phyloP scores from a whole-genome alignment of 2,797 vertebrate species.

The Onychomys torridus region DNA sequence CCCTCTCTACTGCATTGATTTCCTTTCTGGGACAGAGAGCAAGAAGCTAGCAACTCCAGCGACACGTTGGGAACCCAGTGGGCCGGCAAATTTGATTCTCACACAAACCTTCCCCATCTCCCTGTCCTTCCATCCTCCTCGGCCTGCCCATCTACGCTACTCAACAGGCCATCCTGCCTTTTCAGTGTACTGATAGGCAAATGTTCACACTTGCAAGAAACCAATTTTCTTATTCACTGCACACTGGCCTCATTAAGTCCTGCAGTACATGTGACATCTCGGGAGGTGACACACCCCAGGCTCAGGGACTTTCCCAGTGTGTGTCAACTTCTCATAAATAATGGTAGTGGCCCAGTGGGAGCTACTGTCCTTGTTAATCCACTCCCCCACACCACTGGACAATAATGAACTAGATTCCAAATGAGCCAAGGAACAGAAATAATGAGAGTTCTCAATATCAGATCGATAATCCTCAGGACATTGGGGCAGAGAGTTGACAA shows the following conservation, averaged over 20 bases:
- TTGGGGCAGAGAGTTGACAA: neutral
- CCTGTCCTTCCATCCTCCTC: neutral
- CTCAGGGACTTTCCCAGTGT: neutral
- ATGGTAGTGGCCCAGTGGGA: neutral
- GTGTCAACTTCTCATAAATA: neutral
- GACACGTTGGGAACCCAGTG: fast-evolving
- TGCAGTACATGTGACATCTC: neutral
- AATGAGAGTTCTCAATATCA: neutral
- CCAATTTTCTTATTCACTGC: slow-evolving; percentile 65
- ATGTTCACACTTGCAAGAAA: neutral
- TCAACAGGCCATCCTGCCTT: neutral
- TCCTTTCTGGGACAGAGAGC: neutral
- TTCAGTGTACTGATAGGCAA: neutral
- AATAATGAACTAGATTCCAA: neutral
- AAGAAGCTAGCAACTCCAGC: neutral
- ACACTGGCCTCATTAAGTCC: slow-evolving; percentile 22
- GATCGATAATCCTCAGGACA: neutral
- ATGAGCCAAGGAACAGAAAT: neutral
- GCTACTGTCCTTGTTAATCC: neutral
- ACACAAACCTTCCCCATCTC: neutral
- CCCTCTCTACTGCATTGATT: fast-evolving
- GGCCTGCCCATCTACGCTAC: neutral
- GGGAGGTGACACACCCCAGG: neutral
- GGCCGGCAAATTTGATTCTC: neutral
- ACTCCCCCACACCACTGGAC: neutral